Percentiles rank a stretch among this genome's conserved stretches.
Conservation (phyloP, 1,140 invertebrate genomes). For the Colletes gigas region DNA sequence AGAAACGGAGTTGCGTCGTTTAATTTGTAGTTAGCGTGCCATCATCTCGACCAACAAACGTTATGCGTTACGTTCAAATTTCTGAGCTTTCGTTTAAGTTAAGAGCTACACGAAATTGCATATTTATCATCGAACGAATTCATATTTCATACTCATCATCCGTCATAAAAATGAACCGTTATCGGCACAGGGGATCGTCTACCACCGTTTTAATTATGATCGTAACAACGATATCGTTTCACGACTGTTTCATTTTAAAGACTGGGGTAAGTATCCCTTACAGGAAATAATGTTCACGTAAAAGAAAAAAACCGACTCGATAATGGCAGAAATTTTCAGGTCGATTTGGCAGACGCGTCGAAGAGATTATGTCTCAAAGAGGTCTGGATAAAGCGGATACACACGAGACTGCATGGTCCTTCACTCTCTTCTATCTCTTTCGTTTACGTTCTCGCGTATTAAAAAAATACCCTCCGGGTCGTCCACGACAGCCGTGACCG, state of each 20-base stretch:
- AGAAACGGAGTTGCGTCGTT: too few relatives aligned
- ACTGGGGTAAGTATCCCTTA: conserved; percentile 1
- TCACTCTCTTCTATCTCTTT: conserved; percentile 59
- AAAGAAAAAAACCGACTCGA: conserved; percentile 4
- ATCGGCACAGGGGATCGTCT: neutral
- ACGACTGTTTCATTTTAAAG: too few relatives aligned
- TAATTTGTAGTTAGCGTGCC: too few relatives aligned
- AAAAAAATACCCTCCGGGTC: conserved; percentile 47
- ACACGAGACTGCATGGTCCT: conserved; percentile 64
- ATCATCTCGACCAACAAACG: too few relatives aligned
- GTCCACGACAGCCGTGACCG: conserved; percentile 14
- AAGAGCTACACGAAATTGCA: too few relatives aligned
- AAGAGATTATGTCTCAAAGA: conserved; percentile 15
- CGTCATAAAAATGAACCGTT: neutral
- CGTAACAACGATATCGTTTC: neutral
- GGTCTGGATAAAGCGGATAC: conserved; percentile 61
- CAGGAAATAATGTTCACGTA: neutral
- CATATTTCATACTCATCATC: neutral
- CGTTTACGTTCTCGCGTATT: conserved; percentile 41
- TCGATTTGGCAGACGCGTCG: conserved; percentile 33
- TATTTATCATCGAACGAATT: too few relatives aligned
- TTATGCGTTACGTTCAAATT: too few relatives aligned
- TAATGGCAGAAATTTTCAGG: conserved; percentile 35
- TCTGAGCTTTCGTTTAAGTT: too few relatives aligned
- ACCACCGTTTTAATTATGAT: too few relatives aligned